Base-by-base conservation (phyloP, 92 coral and sea anemone genomes). In the Palythoa heliodiscus region DNA sequence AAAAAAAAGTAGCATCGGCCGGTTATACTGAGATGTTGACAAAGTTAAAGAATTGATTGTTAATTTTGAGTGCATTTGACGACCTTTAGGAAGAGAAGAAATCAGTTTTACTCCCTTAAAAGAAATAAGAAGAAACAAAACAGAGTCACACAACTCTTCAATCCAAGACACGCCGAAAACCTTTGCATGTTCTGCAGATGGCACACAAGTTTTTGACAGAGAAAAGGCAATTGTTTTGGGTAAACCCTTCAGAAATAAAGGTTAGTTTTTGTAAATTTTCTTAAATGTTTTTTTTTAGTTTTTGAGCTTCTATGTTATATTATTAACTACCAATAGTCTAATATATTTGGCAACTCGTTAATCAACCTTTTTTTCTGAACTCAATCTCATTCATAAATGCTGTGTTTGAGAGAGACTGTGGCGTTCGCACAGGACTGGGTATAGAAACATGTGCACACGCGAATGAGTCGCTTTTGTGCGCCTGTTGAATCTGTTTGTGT, bases 181-280 rank as follows among this genome's bases (percentile, higher is more conserved):
- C 63, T 80, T 80, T n/a, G 63, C 74, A 7, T 80, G 84, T 47
- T 80, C 74, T 47, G 6, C 73, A 67, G 74, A 48, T 80, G 50
- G 50, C 37, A 80, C 39, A 66, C 84, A 80, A 15, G 47, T 80
- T 14, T 66, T 66, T 80, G 74, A 64, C 60, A 80, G 35, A 47
- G 73, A 50, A 37, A 66, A 80, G 22, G 40, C 37, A 9, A 43
- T 80, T 22, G 75, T 48, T 13, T 66, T 66, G 75, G 84, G 84
- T 19, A 80, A 80, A 52, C 84, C 84, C 55, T 67, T 80, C 23
- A 29, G 20, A 43, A 43, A 66, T 0, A 80, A 80, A 80, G 84
- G 84, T 80, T 39, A 23, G 84, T 47, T 3, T 11, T 66, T 52
- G 6, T 43, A 43, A 43, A 43, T 8, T 43, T 43, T 3, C 0